Evolutionary conservation across 2,888 invertebrate species (phyloP).

Genomic region (Cheilosia soror): DNA sequence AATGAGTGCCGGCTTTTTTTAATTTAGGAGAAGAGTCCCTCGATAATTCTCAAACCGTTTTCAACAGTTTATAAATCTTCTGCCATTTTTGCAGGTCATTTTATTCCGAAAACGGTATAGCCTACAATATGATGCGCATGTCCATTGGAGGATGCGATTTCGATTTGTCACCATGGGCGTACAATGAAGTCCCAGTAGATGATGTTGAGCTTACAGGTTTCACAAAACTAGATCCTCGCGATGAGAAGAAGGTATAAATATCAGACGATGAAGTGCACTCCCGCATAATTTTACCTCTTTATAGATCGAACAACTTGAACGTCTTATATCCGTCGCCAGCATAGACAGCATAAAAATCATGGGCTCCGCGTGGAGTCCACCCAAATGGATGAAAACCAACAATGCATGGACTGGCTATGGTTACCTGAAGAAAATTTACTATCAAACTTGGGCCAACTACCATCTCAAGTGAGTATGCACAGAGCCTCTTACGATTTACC

Average conservation of each 20-base stretch:
- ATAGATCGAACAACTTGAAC: constrained; percentile 79
- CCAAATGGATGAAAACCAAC: constrained; percentile 89
- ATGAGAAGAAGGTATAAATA: constrained; percentile 77
- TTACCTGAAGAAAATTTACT: constrained; percentile 86
- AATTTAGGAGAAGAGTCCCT: no score
- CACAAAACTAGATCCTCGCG: constrained; percentile 82
- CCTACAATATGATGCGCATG: constrained; percentile 91
- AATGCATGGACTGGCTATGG: constrained; percentile 86
- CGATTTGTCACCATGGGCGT: constrained; percentile 92
- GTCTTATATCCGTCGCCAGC: constrained; percentile 78
- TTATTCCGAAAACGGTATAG: constrained; percentile 88
- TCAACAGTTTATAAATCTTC: no score
- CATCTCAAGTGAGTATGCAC: constrained; percentile 86
- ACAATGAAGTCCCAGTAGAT: constrained; percentile 87
- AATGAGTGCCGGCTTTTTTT: no score
- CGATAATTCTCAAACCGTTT: no score
- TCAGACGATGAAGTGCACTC: neutral
- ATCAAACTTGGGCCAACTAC: constrained; percentile 92
- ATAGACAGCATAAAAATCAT: constrained; percentile 80
- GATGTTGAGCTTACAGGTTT: constrained; percentile 87
- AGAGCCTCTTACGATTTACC: constrained; percentile 1
- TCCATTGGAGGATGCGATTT: constrained; percentile 95
- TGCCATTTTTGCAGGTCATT: constrained; percentile 86
- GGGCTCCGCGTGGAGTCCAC: constrained; percentile 87
- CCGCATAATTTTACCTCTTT: no score